These are phyloP conservation scores for Hyalella azteca DNA, from an alignment of 2,888 invertebrate species.

Conservation along the genomic window DNA sequence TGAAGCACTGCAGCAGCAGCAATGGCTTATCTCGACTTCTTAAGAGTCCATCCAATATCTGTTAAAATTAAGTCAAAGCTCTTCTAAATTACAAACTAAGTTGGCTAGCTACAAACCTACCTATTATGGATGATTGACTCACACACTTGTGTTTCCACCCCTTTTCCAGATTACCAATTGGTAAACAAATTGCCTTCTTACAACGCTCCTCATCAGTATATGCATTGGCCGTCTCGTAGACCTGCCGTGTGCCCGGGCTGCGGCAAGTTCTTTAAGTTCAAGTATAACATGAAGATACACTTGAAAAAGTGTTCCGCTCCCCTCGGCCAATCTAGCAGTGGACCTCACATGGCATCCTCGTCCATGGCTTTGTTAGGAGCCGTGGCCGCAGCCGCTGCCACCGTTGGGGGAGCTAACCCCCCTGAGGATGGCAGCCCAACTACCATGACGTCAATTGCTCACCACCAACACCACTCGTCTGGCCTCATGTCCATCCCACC, in stretches of 20 bases:
- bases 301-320: slow-evolving; percentile 57
- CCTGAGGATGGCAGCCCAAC: not conserved
- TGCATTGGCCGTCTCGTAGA: slow-evolving; percentile 58
- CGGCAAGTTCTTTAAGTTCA: slow-evolving; percentile 59
- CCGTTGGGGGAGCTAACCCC: not conserved
- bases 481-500: not conserved
- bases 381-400: slow-evolving; percentile 29
- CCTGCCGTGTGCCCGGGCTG: slow-evolving; percentile 58
- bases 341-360: slow-evolving; percentile 2
- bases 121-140: slow-evolving; percentile 47
- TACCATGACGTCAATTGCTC: not conserved
- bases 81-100: slow-evolving; percentile 20
- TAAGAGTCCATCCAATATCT: not conserved
- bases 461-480: slow-evolving; percentile 1
- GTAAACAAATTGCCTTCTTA: slow-evolving; percentile 58
- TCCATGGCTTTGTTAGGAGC: slow-evolving; percentile 37
- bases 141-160: slow-evolving; percentile 46
- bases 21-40: slow-evolving; percentile 20
- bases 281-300: slow-evolving; percentile 59
- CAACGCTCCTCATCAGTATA: slow-evolving; percentile 59
- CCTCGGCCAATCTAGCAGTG: slow-evolving; percentile 38
- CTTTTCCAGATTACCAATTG: slow-evolving; percentile 59
- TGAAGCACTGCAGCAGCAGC: slow-evolving; percentile 18
- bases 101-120: not conserved
- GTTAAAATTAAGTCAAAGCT: slow-evolving; percentile 25